Evolutionary conservation across 2,797 vertebrate genomes (phyloP), one percentile per base, ranked within the genome.

Genomic region (Simalia tracyae): DNA sequence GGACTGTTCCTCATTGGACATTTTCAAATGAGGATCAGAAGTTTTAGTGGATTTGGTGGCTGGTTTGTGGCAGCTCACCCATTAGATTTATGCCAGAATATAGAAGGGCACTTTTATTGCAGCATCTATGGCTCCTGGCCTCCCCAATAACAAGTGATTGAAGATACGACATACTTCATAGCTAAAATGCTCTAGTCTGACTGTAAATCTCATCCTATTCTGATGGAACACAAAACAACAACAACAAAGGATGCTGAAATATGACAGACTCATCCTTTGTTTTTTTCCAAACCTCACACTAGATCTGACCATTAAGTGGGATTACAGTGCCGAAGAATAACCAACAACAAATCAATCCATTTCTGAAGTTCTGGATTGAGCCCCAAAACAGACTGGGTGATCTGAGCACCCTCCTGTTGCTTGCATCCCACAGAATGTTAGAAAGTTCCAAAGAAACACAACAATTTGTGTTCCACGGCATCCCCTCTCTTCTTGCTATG

Each of bases 391-490:
- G 72, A 81, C 46, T 24, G 19, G 19, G 36, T 46, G 72, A 81
- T 81, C 72, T 17, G 3, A 81, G 36, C 36, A 46, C 72, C 72
- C 72, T 4, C 24, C 22, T 81, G 92, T 66, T 0, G 42, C 64
- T 84, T 88, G 42, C 14, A 17, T 11, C 54, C 26, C 66, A n/a
- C 54, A 0, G 9, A 87, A 76, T n/a, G 91, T 54, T 22, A 72
- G 0, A 0, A 0, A n/a, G 61, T 61, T 4, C 0, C 0, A 93
- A 26, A 26, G 86, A 9, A 86, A 90, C 15, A 46, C 9, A 42
- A 8, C 14, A 1, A 0, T 12, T 89, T 64, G 86, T 31, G 6
- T 81, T 54, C 11, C 0, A 0, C 11, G 26, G 60, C 36, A 46
- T 3, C 24, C 56, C n/a, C 22, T 19, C 28, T 64, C 24, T 54